Base-by-base conservation (phyloP, 1,140 invertebrate species). In the Leptopilina clavipes region DNA sequence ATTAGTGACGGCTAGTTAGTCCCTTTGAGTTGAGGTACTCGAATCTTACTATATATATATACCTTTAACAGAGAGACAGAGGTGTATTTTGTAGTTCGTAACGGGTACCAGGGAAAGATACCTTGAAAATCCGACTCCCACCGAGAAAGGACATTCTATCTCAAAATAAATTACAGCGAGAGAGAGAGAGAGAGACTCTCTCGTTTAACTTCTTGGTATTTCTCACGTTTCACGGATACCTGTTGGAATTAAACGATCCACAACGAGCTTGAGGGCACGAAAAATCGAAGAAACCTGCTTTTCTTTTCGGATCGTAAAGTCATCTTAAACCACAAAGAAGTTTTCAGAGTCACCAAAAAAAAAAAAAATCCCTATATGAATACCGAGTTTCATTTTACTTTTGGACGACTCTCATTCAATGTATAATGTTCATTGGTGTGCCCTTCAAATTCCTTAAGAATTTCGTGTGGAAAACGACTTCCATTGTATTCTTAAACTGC, bases 201-300 rank as follows among this genome's bases (percentile, higher is more conserved):
- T 31, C 59, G 25, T 31, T 65, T 65, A 65, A 65, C 37, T 70
- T 75, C 74, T 48, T 17, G 54, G 75, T 73, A 79, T 81, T 84
- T 84, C 81, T 84, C 82, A 84, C 82, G 82, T 84, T 82, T 76
- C 70, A 25, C 9, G 70, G 72, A 76, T 79, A 80, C 82, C 79
- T 80, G 75, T 78, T 54, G 72, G 79, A 79, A 84, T 84, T 82
- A 84, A 82, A 81, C 79, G 81, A 79, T 82, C 76, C 77, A 77
- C 76, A 82, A 80, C 81, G 74, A 74, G 73, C 37, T 18, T 44
- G 12, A 31, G 25, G 59, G 25, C 59, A 48, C 65, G 76, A 44
- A 75, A 78, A 78, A 81, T 79, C 76, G 71, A 71, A 71, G 25
- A 74, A 79, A 82, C 76, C 80, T 73, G 74, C 59, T 65, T 65